Evolutionary conservation across 2,113 vertebrate genomes (phyloP).

Genomic region (Marcusenius ussheri): DNA sequence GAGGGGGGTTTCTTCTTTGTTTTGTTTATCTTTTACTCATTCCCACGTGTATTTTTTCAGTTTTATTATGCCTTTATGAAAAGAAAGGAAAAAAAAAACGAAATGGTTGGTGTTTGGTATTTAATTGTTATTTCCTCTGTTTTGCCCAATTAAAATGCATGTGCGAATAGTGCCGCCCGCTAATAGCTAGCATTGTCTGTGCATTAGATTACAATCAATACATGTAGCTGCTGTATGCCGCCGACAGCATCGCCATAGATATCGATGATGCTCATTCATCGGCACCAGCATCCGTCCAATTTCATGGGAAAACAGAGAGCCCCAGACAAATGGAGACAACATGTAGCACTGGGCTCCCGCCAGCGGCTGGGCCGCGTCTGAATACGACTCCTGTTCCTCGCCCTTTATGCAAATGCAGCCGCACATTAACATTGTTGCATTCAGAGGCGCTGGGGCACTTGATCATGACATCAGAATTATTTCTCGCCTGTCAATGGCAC

Average conservation of each 20-base stretch:
- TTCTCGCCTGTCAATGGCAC: neutral
- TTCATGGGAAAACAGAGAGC: neutral
- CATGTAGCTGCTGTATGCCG: neutral
- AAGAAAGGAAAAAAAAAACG: neutral
- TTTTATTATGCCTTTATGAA: neutral
- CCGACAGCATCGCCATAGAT: neutral
- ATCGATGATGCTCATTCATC: neutral
- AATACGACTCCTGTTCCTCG: neutral
- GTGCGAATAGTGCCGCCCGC: neutral
- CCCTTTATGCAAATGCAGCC: neutral
- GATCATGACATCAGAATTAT: slow-evolving; percentile 16
- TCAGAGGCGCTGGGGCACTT: neutral
- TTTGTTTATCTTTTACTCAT: neutral
- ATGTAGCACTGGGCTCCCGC: neutral
- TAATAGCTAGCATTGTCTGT: neutral
- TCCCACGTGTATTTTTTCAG: neutral
- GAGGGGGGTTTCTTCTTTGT: neutral
- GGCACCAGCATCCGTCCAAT: neutral
- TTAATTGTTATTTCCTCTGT: neutral
- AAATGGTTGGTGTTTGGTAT: neutral
- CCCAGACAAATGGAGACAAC: neutral
- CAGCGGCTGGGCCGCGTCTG: neutral
- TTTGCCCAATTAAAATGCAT: neutral
- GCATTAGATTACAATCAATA: neutral
- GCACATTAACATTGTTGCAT: neutral